These are phyloP conservation scores for Callimorpha dominula DNA, from an alignment of 2,888 invertebrate genomes.

Conservation along the genomic window DNA sequence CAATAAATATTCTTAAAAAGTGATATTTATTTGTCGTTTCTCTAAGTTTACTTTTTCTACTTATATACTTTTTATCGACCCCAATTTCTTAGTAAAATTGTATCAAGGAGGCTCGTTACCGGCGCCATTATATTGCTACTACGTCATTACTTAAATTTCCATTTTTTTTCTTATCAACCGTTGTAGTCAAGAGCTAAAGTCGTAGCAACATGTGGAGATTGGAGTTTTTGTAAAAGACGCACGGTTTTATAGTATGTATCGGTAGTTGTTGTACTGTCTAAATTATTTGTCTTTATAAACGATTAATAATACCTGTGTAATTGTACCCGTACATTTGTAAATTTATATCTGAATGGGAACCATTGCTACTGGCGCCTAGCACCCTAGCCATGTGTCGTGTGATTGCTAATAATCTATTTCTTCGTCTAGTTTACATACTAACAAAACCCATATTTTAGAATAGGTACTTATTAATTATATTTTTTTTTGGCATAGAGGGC, in stretches of 20 bases:
- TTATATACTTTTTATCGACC: slow-evolving; percentile 19
- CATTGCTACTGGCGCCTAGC: too few species aligned
- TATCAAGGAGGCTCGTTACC: slow-evolving; percentile 53
- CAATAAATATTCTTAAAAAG: slow-evolving; percentile 3
- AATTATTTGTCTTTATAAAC: not conserved
- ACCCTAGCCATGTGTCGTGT: too few species aligned
- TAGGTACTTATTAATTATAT: too few species aligned
- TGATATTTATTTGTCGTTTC: not conserved
- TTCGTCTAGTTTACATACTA: too few species aligned
- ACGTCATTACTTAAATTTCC: slow-evolving; percentile 57
- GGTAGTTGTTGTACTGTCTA: not conserved
- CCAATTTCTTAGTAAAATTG: slow-evolving; percentile 40
- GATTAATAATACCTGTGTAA: too few species aligned
- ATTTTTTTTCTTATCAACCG: slow-evolving; percentile 67
- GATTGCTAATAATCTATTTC: too few species aligned
- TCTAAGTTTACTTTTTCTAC: not conserved
- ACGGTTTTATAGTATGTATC: not conserved
- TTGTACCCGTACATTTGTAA: not conserved
- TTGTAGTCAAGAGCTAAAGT: slow-evolving; percentile 40
- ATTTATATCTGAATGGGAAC: not conserved
- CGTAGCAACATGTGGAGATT: not conserved
- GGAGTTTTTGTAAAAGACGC: not conserved
- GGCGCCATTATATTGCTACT: slow-evolving; percentile 55
- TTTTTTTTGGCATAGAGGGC: too few species aligned
- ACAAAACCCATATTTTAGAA: too few species aligned